Base-by-base conservation (phyloP, 2,797 vertebrate species). In the Danio kyathit region DNA sequence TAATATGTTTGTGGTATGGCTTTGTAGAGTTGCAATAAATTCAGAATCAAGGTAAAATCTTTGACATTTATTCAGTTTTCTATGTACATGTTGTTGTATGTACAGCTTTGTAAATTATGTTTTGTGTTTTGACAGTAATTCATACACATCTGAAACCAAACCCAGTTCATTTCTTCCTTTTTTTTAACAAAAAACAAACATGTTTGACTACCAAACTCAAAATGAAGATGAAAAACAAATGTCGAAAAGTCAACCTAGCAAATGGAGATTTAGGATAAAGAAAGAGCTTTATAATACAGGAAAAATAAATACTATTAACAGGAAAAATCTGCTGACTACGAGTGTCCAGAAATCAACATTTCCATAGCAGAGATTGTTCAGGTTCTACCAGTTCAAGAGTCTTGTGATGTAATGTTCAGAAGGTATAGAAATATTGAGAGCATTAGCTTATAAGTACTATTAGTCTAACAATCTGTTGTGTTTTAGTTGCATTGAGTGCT, bases 271-370 rank as follows among this genome's bases (percentile, higher is more conserved):
- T 76, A 65, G 73, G 85, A 85, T 86, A 88, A 89, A 80, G 92
- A 89, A 83, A 90, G 73, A 76, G 88, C 41, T 69, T 91, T 88
- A 91, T 84, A 90, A 88, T 85, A 86, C 84, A 90, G 86, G 87
- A 87, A 84, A 84, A 87, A 94, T 95, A 95, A 95, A 95, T 95
- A 95, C 92, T 93, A 93, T 94, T 88, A 89, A 93, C 91, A 94
- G 89, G 76, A 87, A 84, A 87, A 86, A 89, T 90, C 87, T 88
- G 87, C 88, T 79, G 80, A 90, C 88, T 90, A 91, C 86, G 86
- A 88, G 83, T 84, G 86, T 88, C 82, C 77, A 61, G 88, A 81
- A 86, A 82, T 29, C 21, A 82, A 83, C 82, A 52, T 89, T 89
- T 87, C 80, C 87, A 86, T 83, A 87, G 81, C 78, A 87, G 85